Evolutionary conservation across 2,888 invertebrate genomes (phyloP), one percentile per base, ranked within the genome.

Genomic region (Trachelus stipa): DNA sequence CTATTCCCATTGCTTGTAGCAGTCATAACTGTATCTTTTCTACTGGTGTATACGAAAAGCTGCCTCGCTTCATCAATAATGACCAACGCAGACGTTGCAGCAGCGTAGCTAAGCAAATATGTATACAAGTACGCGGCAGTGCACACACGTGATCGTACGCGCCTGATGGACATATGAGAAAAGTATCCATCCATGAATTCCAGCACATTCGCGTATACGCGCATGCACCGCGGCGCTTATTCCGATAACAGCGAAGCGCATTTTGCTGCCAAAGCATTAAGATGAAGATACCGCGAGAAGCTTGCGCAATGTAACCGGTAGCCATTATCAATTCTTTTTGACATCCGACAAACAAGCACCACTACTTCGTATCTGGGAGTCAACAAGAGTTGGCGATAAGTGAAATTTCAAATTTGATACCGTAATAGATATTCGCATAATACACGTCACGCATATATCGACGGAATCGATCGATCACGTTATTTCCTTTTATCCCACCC

Each of bases 11-110:
- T 76, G 79, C 83, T 85, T 80, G 82, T 81, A 83, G 85, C 83
- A 86, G 87, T 88, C 88, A 86, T 88, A 88, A 88, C 87, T 87
- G 87, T 88, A 88, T 85, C 82, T 82, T 79, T 76, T 74, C 56
- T 73, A 80, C 83, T 76, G 35, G 80, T 73, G 78, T 85, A 81
- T 76, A 81, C 81, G 83, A 31, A 2, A 31, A 31, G 71, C 71
- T 80, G 80, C 78, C 80, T 69, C 71, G 80, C 80, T 83, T 83
- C 83, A 83, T 84, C 86, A 82, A 86, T 87, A 87, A 87, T 85
- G 80, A 82, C 76, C 82, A 81, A 77, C 71, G 69, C 69, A 15
- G 30, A 69, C 31, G 71, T 71, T 71, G 31, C 71, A 71, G 15
- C 71, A 31, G 12, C 31, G 3, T 71, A 11, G 15, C 0, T 34